These are phyloP conservation scores for Saguinus midas DNA, from an alignment of 2,113 vertebrate genomes.

Conservation along the genomic window DNA sequence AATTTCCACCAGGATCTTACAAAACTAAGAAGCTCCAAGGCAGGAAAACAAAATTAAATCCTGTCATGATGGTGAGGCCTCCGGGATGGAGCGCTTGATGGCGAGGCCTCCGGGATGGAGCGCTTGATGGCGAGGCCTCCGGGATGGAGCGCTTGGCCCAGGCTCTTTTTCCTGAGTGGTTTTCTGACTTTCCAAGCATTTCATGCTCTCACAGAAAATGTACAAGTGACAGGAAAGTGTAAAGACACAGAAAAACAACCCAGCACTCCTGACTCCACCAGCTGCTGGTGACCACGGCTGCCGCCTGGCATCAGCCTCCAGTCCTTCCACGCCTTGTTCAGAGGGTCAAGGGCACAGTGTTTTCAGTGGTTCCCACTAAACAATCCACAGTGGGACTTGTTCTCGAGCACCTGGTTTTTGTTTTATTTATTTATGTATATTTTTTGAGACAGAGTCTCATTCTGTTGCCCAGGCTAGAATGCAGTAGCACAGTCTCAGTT, in stretches of 20 bases:
- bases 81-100: too few species aligned
- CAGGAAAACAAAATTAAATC: not conserved
- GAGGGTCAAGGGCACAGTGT: not conserved
- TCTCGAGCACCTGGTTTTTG: too few species aligned
- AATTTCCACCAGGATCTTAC: not conserved
- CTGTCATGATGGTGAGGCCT: not conserved
- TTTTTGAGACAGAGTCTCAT: not conserved
- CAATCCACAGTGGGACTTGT: not conserved
- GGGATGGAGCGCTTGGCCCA: not conserved
- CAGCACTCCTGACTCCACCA: rapidly evolving
- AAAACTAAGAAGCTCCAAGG: not conserved
- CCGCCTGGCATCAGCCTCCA: rapidly evolving
- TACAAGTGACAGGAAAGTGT: not conserved
- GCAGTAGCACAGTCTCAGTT: too few species aligned
- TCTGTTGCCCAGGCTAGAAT: too few species aligned
- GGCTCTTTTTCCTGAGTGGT: not conserved
- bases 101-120: not conserved
- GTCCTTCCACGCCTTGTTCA: not conserved
- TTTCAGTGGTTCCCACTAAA: not conserved
- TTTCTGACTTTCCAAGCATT: not conserved
- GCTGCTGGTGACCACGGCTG: rapidly evolving
- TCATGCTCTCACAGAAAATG: not conserved
- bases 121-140: not conserved
- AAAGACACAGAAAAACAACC: not conserved
- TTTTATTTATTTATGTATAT: not conserved